phyloP scores from a whole-genome alignment of 2,797 vertebrate species.

The Bufotes viridis region DNA sequence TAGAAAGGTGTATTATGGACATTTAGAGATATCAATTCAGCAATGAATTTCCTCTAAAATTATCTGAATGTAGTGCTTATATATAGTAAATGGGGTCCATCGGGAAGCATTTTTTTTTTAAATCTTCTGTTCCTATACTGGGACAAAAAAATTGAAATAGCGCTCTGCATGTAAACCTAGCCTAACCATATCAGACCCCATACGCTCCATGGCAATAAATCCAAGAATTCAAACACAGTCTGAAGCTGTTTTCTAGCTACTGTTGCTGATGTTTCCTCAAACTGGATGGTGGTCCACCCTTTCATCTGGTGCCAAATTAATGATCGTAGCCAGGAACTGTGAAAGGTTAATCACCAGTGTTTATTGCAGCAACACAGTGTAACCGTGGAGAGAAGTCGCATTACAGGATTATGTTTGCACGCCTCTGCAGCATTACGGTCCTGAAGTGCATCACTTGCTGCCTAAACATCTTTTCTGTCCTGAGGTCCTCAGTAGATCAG shows the following conservation, averaged over 20 bases:
- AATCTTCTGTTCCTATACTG: too few species aligned
- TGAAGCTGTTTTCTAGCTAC: neutral
- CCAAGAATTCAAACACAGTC: neutral
- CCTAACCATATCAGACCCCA: too few species aligned
- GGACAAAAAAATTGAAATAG: too few species aligned
- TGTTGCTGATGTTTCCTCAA: neutral
- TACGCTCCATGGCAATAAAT: neutral
- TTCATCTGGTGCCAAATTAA: neutral
- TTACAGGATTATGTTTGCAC: neutral
- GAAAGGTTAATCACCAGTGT: slow-evolving; percentile 35
- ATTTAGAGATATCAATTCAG: too few species aligned
- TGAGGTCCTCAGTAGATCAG: neutral
- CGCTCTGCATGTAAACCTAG: too few species aligned
- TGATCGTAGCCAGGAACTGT: slow-evolving; percentile 1
- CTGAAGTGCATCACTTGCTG: neutral
- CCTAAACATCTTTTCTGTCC: slow-evolving; percentile 1
- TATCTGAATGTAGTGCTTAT: too few species aligned
- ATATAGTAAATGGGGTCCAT: too few species aligned
- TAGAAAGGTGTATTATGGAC: too few species aligned
- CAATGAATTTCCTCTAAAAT: too few species aligned
- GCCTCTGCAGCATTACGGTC: neutral
- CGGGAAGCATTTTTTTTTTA: too few species aligned
- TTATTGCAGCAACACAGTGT: slow-evolving; percentile 36
- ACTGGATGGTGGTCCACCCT: neutral
- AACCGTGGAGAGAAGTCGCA: slow-evolving; percentile 10